phyloP scores from a whole-genome alignment of 2,797 vertebrate genomes.

The Bradypodion pumilum region DNA sequence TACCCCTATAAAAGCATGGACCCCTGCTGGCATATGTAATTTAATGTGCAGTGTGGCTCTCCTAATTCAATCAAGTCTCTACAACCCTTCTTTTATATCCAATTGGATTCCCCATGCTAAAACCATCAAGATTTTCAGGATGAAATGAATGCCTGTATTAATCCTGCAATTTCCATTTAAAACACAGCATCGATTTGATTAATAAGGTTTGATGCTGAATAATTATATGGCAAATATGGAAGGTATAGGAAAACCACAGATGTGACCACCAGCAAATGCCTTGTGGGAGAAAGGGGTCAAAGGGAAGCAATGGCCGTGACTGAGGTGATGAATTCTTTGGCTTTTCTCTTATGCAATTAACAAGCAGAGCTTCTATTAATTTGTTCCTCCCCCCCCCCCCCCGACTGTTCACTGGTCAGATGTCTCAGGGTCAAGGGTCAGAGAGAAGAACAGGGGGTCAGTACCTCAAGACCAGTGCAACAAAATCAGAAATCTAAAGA shows the following conservation, averaged over 20 bases:
- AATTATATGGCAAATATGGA: slow-evolving; percentile 93
- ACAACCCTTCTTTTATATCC: slow-evolving; percentile 95
- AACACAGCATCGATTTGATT: slow-evolving; percentile 99
- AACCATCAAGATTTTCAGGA: slow-evolving; percentile 98
- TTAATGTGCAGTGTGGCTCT: slow-evolving; percentile 87
- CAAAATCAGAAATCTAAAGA: slow-evolving; percentile 79
- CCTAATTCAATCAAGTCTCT: slow-evolving; percentile 96
- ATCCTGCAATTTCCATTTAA: slow-evolving; percentile 99
- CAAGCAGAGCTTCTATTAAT: slow-evolving; percentile 98
- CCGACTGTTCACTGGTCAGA: slow-evolving; percentile 98
- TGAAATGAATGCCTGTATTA: slow-evolving; percentile 99
- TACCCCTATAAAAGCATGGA: slow-evolving; percentile 80
- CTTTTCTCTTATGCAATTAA: slow-evolving; percentile 99
- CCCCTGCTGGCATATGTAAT: slow-evolving; percentile 87
- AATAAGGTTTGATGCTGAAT: slow-evolving; percentile 99
- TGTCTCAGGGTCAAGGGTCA: slow-evolving; percentile 95
- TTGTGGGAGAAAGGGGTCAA: slow-evolving; percentile 96
- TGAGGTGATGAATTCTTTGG: slow-evolving; percentile 99
- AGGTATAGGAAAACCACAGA: slow-evolving; percentile 95
- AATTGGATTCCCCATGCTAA: slow-evolving; percentile 98
- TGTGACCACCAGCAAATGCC: slow-evolving; percentile 92
- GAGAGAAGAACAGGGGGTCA: slow-evolving; percentile 91
- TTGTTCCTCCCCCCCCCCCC: slow-evolving; percentile 85
- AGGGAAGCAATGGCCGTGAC: slow-evolving; percentile 99
- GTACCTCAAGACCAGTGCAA: slow-evolving; percentile 82